Conservation (phyloP, 2,797 vertebrate species). For the Urosaurus nigricauda region DNA sequence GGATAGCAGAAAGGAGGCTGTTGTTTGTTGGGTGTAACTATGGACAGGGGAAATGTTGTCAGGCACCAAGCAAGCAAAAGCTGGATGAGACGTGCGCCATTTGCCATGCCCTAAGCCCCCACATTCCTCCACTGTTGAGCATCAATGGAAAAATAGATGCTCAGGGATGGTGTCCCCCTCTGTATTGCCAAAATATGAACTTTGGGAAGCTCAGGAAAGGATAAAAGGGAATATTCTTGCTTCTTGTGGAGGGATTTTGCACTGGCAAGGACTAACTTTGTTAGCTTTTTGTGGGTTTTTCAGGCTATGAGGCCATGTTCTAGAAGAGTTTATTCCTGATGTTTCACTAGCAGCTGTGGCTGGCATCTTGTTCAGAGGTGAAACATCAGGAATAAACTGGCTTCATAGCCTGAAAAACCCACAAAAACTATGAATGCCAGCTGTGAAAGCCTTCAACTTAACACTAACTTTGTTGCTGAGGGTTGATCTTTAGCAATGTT, state of each 20-base stretch:
- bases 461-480: no score
- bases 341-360: no score
- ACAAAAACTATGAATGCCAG: no score
- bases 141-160: constrained; percentile 27
- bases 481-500: no score
- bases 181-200: background rate
- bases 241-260: background rate
- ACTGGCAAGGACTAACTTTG: background rate
- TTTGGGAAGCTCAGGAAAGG: background rate
- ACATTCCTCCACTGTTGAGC: background rate
- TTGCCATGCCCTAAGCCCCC: constrained; percentile 14
- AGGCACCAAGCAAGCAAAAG: constrained; percentile 19
- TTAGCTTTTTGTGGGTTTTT: no score
- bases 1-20: constrained; percentile 46
- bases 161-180: background rate
- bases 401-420: no score
- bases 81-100: constrained; percentile 27
- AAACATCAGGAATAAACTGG: no score
- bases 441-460: no score
- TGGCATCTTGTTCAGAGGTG: background rate
- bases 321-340: no score
- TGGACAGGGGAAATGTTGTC: constrained; percentile 60
- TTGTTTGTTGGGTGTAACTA: constrained; percentile 71
- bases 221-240: background rate
- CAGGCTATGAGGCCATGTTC: no score